Evolutionary conservation across 2,888 invertebrate species (phyloP), one percentile per base, ranked within the genome.

Genomic region (Nebria salina): DNA sequence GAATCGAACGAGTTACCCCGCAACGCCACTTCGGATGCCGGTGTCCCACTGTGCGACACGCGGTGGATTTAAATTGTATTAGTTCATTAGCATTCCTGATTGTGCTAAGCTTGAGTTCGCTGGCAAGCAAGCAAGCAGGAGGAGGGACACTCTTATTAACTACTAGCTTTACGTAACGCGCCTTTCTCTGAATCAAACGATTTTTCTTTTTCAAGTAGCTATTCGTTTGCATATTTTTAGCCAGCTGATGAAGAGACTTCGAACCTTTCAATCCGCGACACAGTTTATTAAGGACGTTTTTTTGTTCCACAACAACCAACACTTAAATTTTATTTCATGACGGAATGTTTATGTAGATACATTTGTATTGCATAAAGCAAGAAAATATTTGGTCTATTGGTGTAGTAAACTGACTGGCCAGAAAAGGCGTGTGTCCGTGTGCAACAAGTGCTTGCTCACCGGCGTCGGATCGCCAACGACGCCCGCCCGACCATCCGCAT

Each of bases 81-180:
- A 79, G 68, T 74, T 79, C 79, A 79, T 79, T 74, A 79, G 79
- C 79, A 79, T 79, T 74, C 79, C 75, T 79, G 75, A 79, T 79
- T 79, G 73, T 64, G 75, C 68, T 79, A 66, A 70, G 25, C 72
- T 77, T 72, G 41, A 20, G 26, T 34, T 8, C 34, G 65, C 68
- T 2, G 13, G 54, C 54, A 54, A 8, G 13, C 54, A 54, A 13
- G 15, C 54, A 54, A 8, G 13, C 54, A 54, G 54, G 7, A 54
- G 54, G 11, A 54, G 54, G 11, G 54, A 54, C 54, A 54, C 54
- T 54, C 54, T 3, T 8, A 54, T 3, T 13, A 7, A 8, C 6
- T 54, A 34, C 4, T 54, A 54, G 54, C 54, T 54, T 54, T 54
- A 54, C 54, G 54, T 54, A 54, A 54, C 54, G 54, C 54, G 54